Evolutionary conservation across 2,113 vertebrate genomes (phyloP).

Genomic region (Penelope pileata): DNA sequence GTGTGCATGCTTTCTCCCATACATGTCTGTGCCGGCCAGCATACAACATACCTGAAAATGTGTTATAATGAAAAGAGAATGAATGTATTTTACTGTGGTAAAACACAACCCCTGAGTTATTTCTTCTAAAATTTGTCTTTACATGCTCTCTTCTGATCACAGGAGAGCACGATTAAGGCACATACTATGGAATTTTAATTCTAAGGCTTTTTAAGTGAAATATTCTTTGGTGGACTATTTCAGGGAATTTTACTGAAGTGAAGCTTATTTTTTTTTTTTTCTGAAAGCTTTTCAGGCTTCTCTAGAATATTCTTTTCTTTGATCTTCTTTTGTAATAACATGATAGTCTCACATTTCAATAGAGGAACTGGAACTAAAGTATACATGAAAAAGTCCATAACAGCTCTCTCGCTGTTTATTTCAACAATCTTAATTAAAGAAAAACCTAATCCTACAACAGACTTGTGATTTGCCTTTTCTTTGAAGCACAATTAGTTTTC

Average conservation of each 20-base stretch:
- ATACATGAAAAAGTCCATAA: slow-evolving; percentile 57
- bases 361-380: slow-evolving; percentile 70
- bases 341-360: slow-evolving; percentile 66
- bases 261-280: neutral
- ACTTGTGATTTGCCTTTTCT: slow-evolving; percentile 60
- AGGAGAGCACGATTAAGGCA: neutral
- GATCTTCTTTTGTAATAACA: slow-evolving; percentile 63
- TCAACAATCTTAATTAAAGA: slow-evolving; percentile 69
- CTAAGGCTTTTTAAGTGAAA: slow-evolving; percentile 31
- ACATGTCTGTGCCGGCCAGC: neutral
- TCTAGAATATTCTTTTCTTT: slow-evolving; percentile 20
- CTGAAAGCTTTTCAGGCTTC: slow-evolving; percentile 42
- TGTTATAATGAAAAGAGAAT: neutral
- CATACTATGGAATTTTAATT: slow-evolving; percentile 13
- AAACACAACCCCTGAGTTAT: neutral
- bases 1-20: neutral
- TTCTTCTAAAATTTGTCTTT: neutral
- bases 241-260: slow-evolving; percentile 23
- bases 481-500: slow-evolving; percentile 78
- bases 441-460: slow-evolving; percentile 64
- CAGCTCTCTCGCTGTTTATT: slow-evolving; percentile 62
- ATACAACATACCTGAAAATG: neutral
- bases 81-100: neutral
- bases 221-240: slow-evolving; percentile 46
- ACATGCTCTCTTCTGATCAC: neutral